A percentile compares a stretch with the other conserved stretches of the same genome.
These are phyloP conservation scores for Agrotis clavis DNA, from an alignment of 2,888 invertebrate genomes.

Conservation along the genomic window DNA sequence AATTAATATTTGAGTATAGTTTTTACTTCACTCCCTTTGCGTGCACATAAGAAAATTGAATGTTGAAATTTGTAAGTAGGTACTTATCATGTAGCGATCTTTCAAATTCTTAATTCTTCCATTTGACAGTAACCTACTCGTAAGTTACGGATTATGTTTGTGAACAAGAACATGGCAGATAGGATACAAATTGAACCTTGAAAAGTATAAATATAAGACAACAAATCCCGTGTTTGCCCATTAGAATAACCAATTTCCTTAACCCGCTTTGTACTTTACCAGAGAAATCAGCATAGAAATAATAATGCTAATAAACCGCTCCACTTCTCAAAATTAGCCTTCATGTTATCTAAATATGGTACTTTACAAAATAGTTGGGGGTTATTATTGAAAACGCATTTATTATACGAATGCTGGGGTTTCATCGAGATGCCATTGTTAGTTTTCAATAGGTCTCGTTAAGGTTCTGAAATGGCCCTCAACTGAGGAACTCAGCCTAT, in stretches of 20 bases:
- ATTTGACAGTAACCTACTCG: too few species aligned
- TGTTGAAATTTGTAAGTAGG: too few species aligned
- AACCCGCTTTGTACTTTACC: background rate
- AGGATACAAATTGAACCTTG: background rate
- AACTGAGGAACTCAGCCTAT: conserved; percentile 76
- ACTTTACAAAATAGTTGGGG: conserved; percentile 45
- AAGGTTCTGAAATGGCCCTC: conserved; percentile 83
- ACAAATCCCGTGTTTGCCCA: background rate
- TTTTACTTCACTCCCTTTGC: too few species aligned
- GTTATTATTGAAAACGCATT: conserved; percentile 72
- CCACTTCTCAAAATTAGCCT: conserved; percentile 46
- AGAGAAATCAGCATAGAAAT: conserved; percentile 49
- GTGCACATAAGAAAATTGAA: too few species aligned
- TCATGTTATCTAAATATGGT: conserved; percentile 54
- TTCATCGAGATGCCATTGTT: conserved; percentile 86
- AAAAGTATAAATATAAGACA: background rate
- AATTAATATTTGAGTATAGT: too few species aligned
- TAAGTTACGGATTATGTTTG: too few species aligned
- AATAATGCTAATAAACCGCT: conserved; percentile 48
- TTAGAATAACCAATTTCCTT: conserved; percentile 1
- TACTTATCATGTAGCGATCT: too few species aligned
- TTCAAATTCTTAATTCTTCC: too few species aligned
- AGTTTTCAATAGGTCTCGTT: conserved; percentile 86
- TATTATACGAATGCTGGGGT: conserved; percentile 78
- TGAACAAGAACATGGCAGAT: background rate